Conservation (phyloP, 2,113 vertebrate genomes). For the Tetrao urogallus region DNA sequence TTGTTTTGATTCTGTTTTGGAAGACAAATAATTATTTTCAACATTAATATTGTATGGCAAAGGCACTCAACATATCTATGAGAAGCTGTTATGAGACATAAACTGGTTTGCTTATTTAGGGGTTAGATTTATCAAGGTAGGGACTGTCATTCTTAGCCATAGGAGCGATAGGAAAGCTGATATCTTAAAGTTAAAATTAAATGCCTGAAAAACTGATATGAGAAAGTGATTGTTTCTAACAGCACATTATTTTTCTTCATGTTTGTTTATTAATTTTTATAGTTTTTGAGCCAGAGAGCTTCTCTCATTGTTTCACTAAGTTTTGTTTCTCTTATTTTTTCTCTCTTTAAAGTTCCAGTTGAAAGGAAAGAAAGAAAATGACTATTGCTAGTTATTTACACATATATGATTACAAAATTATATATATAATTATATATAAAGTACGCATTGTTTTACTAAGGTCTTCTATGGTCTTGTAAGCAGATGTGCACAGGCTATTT, state of each 20-base stretch:
- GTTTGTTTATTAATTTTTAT: neutral
- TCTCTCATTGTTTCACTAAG: neutral
- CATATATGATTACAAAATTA: neutral
- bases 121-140: neutral
- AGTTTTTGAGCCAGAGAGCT: neutral
- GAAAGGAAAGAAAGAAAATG: neutral
- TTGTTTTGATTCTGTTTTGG: neutral
- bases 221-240: neutral
- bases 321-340: neutral
- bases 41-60: neutral
- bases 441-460: slow-evolving; percentile 3
- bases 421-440: too few species aligned
- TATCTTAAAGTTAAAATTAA: neutral
- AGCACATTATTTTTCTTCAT: neutral
- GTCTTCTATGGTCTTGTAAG: slow-evolving; percentile 74
- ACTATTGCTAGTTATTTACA: neutral
- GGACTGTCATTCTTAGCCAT: neutral
- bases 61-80: neutral
- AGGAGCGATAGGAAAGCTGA: neutral
- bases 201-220: neutral
- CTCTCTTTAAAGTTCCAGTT: neutral
- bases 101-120: neutral
- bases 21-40: neutral
- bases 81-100: neutral
- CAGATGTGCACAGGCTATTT: slow-evolving; percentile 72